Percentiles rank a stretch among this genome's conserved stretches.
Evolutionary conservation across 2,797 vertebrate species (phyloP).

Genomic region (Propithecus deckenii): DNA sequence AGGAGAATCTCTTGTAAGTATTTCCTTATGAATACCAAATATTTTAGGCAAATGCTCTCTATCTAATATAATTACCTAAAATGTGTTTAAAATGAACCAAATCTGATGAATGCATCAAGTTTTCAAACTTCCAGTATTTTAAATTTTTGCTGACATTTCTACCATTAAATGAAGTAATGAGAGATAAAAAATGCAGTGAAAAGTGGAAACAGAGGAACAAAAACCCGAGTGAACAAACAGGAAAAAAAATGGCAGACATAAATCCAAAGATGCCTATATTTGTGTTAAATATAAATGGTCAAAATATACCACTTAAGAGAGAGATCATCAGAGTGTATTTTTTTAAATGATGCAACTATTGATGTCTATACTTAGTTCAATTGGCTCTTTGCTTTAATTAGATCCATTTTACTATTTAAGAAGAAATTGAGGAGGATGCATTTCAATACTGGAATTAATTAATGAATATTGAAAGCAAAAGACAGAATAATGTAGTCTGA

Average conservation of each 20-base stretch:
- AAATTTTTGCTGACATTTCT: slow-evolving; percentile 4
- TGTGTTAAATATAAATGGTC: background rate
- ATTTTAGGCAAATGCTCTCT: background rate
- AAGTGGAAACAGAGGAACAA: background rate
- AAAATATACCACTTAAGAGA: background rate
- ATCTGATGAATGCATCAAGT: background rate
- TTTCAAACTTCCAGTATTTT: background rate
- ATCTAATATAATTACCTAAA: background rate
- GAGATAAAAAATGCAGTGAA: background rate
- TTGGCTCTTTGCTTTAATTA: background rate
- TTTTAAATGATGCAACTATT: no score
- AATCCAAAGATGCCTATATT: background rate
- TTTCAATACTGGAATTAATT: background rate
- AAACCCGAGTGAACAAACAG: background rate
- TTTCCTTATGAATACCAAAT: background rate
- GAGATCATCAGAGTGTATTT: background rate
- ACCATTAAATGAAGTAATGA: background rate
- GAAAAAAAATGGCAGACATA: background rate
- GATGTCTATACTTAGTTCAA: background rate
- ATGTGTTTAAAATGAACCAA: background rate
- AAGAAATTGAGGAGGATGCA: background rate
- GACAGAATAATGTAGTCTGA: background rate
- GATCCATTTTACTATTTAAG: background rate
- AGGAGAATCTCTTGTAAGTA: slow-evolving; percentile 89
- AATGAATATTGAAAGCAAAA: background rate